Base-by-base conservation (phyloP, 2,888 invertebrate genomes). In the Caenorhabditis sulstoni region DNA sequence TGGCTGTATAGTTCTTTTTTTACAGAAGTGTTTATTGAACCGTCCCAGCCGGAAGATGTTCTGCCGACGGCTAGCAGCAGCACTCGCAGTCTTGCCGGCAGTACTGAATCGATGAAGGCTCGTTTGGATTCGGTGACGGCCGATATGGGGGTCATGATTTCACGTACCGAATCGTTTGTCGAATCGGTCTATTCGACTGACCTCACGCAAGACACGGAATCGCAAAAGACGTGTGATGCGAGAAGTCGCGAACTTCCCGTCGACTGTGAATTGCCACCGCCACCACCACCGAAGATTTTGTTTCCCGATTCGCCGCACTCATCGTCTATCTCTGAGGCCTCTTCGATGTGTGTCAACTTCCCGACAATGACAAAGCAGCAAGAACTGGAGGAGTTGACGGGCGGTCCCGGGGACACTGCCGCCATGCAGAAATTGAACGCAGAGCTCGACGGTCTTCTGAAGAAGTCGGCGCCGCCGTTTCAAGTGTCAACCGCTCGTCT, bases 401-500 rank as follows among this genome's bases (percentile, higher is more conserved):
- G 41, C 9, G 53, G 45, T 16, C 37, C 37, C 1, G 59, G 62
- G 39, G 61, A 68, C 11, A 37, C n/a, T 2, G 47, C 47, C 45
- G 66, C 61, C 5, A 62, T 67, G 57, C 55, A 68, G 29, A 61
- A 64, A 47, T 57, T 78, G 61, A 78, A 78, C 55, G 71, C 53
- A 12, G 58, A 71, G 29, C 58, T 78, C 29, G 64, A 71, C 22
- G 62, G 66, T 3, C 39, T 78, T n/a, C 45, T 78, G 55, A 78
- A 59, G 18, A 61, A 18, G 1, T 71, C 78, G 11, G 59, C 78
- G 22, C 78, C 70, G 7, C 70, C 78, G 57, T 78, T 78, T 45
- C 65, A 78, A 66, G 71, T 78, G 16, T 78, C 78, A 20, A 61
- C 71, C 3, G 61, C 71, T 12, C 78, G 71, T 57, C 62, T 78